A percentile compares a stretch with the other conserved stretches of the same genome.
These are phyloP conservation scores for Philhelius pedissequus DNA, from an alignment of 2,888 invertebrate genomes.

Conservation along the genomic window DNA sequence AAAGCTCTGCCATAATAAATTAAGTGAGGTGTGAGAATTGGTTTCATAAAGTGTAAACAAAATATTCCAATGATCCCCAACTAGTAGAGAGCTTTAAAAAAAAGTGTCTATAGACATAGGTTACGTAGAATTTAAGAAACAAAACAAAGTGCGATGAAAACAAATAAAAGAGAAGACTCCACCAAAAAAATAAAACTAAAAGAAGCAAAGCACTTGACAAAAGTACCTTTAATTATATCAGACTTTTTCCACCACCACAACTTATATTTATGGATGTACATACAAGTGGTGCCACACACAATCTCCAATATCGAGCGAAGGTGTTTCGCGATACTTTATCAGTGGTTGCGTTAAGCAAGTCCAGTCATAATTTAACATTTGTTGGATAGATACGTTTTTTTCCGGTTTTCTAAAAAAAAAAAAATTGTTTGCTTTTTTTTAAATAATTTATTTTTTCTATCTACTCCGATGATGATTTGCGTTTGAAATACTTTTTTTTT, in stretches of 20 bases:
- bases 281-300: slow-evolving; percentile 22
- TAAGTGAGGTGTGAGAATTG: neutral
- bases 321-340: slow-evolving; percentile 64
- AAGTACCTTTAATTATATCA: slow-evolving; percentile 60
- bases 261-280: neutral
- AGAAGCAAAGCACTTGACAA: slow-evolving; percentile 46
- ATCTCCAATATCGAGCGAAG: slow-evolving; percentile 56
- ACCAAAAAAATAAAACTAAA: neutral
- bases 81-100: slow-evolving; percentile 1
- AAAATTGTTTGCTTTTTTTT: slow-evolving; percentile 34
- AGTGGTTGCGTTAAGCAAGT: slow-evolving; percentile 41
- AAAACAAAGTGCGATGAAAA: slow-evolving; percentile 22
- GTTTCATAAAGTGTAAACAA: neutral
- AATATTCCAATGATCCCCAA: neutral
- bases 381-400: slow-evolving; percentile 59
- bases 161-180: slow-evolving; percentile 38
- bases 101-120: neutral
- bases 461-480: slow-evolving; percentile 31
- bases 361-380: slow-evolving; percentile 60
- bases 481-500: slow-evolving; percentile 22
- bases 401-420: neutral
- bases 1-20: slow-evolving; percentile 9
- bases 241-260: slow-evolving; percentile 27
- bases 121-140: neutral
- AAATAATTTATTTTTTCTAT: neutral